Evolutionary conservation across 2,888 invertebrate genomes (phyloP).

Genomic region (Ptychoptera albimana): DNA sequence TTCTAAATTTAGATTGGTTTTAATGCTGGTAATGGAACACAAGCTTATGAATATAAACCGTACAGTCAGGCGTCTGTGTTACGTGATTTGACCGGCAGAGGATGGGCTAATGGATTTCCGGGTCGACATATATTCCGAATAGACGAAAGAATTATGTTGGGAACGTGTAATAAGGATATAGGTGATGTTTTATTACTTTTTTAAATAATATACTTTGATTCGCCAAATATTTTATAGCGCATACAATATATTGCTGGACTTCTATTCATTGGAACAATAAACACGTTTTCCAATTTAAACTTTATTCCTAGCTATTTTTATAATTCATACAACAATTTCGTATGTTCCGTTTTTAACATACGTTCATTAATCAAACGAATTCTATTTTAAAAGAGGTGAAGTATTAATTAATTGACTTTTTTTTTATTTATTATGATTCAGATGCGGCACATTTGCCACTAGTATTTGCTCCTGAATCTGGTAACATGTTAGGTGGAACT

Average conservation of each 20-base stretch:
- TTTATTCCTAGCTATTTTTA: too few relatives aligned
- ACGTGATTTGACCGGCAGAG: constrained; percentile 66
- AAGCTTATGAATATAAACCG: constrained; percentile 73
- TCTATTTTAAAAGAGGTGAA: too few relatives aligned
- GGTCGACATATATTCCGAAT: constrained; percentile 90
- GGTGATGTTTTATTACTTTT: constrained; percentile 33
- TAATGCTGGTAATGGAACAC: constrained; percentile 90
- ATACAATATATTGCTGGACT: neutral
- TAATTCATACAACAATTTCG: neutral
- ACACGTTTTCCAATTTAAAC: too few relatives aligned
- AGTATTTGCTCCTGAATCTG: constrained; percentile 86
- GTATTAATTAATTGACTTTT: neutral
- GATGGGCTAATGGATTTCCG: constrained; percentile 74
- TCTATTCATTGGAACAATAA: neutral
- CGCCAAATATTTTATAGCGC: neutral
- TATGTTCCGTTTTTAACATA: neutral
- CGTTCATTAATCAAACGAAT: too few relatives aligned
- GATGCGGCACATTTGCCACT: constrained; percentile 68
- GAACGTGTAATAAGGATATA: constrained; percentile 83
- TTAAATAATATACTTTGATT: neutral
- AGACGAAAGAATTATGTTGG: constrained; percentile 85
- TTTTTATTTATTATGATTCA: constrained; percentile 19
- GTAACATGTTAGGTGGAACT: constrained; percentile 94
- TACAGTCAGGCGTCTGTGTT: constrained; percentile 79
- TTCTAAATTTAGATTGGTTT: constrained; percentile 64